Base-by-base conservation (phyloP, 1,140 invertebrate species). In the Gonioctena quinquepunctata region DNA sequence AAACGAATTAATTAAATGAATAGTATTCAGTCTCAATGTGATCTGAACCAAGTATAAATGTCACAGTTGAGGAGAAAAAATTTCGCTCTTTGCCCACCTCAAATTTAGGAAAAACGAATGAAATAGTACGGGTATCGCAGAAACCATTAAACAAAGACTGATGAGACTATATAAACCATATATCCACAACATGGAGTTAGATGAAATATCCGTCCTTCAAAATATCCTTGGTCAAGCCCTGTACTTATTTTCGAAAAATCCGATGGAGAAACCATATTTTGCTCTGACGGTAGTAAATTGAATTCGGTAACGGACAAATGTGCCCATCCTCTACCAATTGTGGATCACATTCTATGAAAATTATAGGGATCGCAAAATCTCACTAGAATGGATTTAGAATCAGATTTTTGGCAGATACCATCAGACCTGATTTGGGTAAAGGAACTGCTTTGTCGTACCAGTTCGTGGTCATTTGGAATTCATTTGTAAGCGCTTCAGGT, bases 221-320 rank as follows among this genome's bases (percentile, higher is more conserved):
- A 7, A 13, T 13, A n/a, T 42, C 11, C 28, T 13, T 42, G 28
- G 28, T 42, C 28, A 11, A 11, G 8, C n/a, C 0, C 28, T 33
- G 28, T 33, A 33, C 28, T 33, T 13, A 7, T 33, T 7, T 7
- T 33, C 2, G 2, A 13, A 33, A 33, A 33, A 13, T n/a, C 8
- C n/a, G 3, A 33, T 3, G 28, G 28, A 2, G 0, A 33, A 2
- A 7, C 28, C 54, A n/a, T 80, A 6, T 78, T 83, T 66, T 82
- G 79, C 62, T 70, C 82, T 6, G 82, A 84, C 52, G 77, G 77
- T 22, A 50, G 83, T 0, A 79, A 77, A 67, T 23, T 84, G 5
- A 85, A 84, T 62, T 66, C 75, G 2, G 50, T 83, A 0, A 81
- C 83, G 0, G 79, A 74, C 28, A 72, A 73, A 18, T 81, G 84